phyloP scores from a whole-genome alignment of 2,797 vertebrate genomes.

The Sebastiscus tertius region DNA sequence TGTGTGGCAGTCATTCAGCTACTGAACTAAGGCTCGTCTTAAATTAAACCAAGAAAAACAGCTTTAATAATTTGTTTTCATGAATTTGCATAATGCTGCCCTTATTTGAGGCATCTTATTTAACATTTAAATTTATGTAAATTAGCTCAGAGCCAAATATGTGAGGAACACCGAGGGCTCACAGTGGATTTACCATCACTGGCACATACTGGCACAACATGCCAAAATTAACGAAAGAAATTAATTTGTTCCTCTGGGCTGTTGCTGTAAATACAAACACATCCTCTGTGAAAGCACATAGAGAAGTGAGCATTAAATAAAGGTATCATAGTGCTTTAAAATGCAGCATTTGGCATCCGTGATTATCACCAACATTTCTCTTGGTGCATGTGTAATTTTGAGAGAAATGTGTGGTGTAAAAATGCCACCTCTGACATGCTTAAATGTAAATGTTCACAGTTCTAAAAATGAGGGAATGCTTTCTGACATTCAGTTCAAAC shows the following conservation, averaged over 20 bases:
- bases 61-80: conserved; percentile 39
- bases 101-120: conserved; percentile 52
- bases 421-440: background rate
- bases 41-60: conserved; percentile 27
- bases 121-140: conserved; percentile 66
- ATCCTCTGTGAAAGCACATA: conserved; percentile 3
- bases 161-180: conserved; percentile 25
- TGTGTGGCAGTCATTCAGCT: background rate
- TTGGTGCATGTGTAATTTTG: background rate
- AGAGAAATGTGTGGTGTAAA: background rate
- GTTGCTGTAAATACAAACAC: conserved; percentile 23
- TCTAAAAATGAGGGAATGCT: background rate
- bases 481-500: background rate
- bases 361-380: background rate
- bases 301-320: conserved; percentile 11
- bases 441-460: background rate
- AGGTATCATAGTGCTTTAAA: background rate
- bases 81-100: conserved; percentile 48
- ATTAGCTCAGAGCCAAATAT: conserved; percentile 49
- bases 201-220: conserved; percentile 36
- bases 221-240: conserved; percentile 40
- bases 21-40: background rate
- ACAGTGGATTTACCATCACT: conserved; percentile 35
- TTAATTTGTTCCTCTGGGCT: conserved; percentile 45
- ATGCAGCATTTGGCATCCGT: background rate